phyloP scores from a whole-genome alignment of 2,113 vertebrate genomes.

The Condylura cristata region DNA sequence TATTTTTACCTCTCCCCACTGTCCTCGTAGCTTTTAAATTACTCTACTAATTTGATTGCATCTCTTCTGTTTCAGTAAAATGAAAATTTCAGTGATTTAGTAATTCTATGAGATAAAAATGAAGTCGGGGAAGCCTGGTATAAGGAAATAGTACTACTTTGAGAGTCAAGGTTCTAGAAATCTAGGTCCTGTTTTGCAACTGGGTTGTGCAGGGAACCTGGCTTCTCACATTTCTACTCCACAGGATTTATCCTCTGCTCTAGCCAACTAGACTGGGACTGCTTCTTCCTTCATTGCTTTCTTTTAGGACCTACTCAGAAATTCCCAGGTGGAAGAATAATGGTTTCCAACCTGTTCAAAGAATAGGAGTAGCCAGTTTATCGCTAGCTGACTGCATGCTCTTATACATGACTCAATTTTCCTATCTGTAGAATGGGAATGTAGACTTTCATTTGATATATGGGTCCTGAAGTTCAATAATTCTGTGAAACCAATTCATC shows the following conservation, averaged over 20 bases:
- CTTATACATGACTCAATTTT: conserved; percentile 3
- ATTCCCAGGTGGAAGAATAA: background rate
- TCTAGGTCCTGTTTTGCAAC: background rate
- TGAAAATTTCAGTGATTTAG: background rate
- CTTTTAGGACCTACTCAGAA: conserved; percentile 2
- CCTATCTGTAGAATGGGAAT: background rate
- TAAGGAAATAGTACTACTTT: background rate
- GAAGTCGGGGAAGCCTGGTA: background rate
- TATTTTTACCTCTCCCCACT: background rate
- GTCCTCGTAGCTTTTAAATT: background rate
- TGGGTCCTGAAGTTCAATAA: background rate
- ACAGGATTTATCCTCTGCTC: background rate
- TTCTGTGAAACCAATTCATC: conserved; percentile 1
- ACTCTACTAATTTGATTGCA: background rate
- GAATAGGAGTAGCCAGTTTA: background rate
- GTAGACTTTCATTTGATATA: background rate
- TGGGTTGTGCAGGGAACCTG: background rate
- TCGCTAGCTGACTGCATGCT: background rate
- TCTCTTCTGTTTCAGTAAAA: background rate
- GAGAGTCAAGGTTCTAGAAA: background rate
- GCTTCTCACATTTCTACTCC: background rate
- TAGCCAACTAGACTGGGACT: background rate
- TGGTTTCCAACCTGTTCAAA: background rate
- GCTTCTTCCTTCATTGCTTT: background rate
- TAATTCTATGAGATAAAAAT: background rate